These are phyloP conservation scores for Metallyticus violacea DNA, from an alignment of 2,888 invertebrate species.

Conservation along the genomic window DNA sequence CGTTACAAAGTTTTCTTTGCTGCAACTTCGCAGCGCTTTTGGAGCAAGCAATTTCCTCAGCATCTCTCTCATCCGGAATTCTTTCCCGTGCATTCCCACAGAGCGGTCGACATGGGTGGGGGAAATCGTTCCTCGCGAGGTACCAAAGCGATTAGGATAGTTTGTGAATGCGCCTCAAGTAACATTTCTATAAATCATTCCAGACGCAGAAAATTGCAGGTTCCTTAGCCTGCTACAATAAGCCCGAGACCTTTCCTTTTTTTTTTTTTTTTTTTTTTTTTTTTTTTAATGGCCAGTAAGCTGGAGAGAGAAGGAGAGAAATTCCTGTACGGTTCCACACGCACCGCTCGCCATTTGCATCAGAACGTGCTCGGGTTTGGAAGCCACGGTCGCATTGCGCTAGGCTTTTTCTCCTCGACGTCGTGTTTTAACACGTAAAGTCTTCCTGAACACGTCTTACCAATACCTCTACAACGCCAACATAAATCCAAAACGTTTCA, in stretches of 20 bases:
- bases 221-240: neutral
- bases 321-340: too few relatives aligned
- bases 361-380: neutral
- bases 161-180: conserved; percentile 6
- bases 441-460: too few relatives aligned
- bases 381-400: too few relatives aligned
- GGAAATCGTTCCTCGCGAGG: neutral
- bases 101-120: neutral
- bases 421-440: too few relatives aligned
- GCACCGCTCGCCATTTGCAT: neutral
- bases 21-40: too few relatives aligned
- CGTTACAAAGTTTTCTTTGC: too few relatives aligned
- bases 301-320: too few relatives aligned
- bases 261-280: neutral
- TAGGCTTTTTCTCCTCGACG: too few relatives aligned
- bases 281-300: too few relatives aligned
- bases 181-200: conserved; percentile 31
- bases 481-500: too few relatives aligned
- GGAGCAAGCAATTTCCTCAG: too few relatives aligned
- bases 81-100: conserved; percentile 23
- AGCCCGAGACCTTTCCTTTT: neutral
- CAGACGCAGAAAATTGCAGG: conserved; percentile 28
- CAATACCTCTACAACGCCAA: too few relatives aligned
- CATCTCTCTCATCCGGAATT: neutral
- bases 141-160: neutral